Evolutionary conservation across 2,888 invertebrate genomes (phyloP).

Genomic region (Lacanobia wlatinum): DNA sequence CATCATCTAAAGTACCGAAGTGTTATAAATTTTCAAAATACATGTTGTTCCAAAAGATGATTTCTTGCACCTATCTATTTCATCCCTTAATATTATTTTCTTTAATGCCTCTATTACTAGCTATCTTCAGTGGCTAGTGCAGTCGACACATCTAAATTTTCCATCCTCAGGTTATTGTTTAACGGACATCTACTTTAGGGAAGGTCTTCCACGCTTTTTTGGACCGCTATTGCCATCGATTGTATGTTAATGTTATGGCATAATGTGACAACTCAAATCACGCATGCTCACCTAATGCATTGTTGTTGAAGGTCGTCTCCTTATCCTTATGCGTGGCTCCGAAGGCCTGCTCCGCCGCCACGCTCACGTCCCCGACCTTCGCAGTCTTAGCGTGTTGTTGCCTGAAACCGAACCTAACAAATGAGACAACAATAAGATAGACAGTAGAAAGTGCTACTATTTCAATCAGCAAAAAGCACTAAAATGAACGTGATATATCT

Average conservation of each 20-base stretch:
- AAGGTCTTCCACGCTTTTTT: not conserved
- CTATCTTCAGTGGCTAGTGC: too few relatives aligned
- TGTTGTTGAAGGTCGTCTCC: slow-evolving; percentile 89
- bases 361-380: slow-evolving; percentile 92
- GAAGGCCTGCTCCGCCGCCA: slow-evolving; percentile 86
- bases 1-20: not conserved
- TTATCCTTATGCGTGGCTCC: slow-evolving; percentile 84
- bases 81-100: too few relatives aligned
- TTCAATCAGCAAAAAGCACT: slow-evolving; percentile 52
- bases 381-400: slow-evolving; percentile 92
- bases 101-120: too few relatives aligned
- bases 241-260: slow-evolving; percentile 14
- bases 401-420: slow-evolving; percentile 93
- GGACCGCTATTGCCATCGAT: not conserved
- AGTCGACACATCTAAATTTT: not conserved
- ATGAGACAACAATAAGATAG: slow-evolving; percentile 66
- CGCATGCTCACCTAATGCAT: slow-evolving; percentile 82
- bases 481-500: not conserved
- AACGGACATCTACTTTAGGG: not conserved
- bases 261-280: slow-evolving; percentile 29
- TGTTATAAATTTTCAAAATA: too few relatives aligned
- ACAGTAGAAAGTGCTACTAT: slow-evolving; percentile 27
- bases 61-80: too few relatives aligned
- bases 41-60: too few relatives aligned
- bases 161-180: not conserved